phyloP scores from a whole-genome alignment of 2,797 vertebrate species.

The Molossus alvarezi region DNA sequence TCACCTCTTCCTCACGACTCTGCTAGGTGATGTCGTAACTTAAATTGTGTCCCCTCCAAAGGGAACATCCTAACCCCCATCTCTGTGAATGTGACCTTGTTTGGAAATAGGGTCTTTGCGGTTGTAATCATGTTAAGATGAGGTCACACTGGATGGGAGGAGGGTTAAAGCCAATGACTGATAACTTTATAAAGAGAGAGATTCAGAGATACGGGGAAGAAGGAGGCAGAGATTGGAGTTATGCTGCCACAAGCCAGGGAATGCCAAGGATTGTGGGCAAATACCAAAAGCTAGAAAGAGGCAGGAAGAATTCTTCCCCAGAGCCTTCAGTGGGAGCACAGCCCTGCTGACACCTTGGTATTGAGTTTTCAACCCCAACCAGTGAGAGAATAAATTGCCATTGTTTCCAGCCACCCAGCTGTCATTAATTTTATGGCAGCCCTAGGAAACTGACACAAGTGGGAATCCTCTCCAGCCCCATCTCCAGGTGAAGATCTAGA shows the following conservation, averaged over 20 bases:
- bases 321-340: no score
- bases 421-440: not conserved
- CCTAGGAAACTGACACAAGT: not conserved
- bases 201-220: not conserved
- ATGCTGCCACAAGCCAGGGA: not conserved
- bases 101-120: not conserved
- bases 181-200: not conserved
- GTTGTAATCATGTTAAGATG: not conserved
- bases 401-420: not conserved
- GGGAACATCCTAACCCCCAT: not conserved
- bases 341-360: not conserved
- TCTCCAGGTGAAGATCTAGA: not conserved
- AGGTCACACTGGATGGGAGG: not conserved
- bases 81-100: not conserved
- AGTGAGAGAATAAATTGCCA: not conserved
- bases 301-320: no score
- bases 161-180: not conserved
- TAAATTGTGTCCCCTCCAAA: not conserved
- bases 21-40: not conserved
- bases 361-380: not conserved
- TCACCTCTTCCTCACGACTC: not conserved
- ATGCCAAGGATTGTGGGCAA: no score
- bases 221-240: not conserved
- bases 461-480: not conserved
- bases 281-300: no score